Evolutionary conservation across 2,888 invertebrate genomes (phyloP), one percentile per base, ranked within the genome.

Genomic region (Lottia gigantea): DNA sequence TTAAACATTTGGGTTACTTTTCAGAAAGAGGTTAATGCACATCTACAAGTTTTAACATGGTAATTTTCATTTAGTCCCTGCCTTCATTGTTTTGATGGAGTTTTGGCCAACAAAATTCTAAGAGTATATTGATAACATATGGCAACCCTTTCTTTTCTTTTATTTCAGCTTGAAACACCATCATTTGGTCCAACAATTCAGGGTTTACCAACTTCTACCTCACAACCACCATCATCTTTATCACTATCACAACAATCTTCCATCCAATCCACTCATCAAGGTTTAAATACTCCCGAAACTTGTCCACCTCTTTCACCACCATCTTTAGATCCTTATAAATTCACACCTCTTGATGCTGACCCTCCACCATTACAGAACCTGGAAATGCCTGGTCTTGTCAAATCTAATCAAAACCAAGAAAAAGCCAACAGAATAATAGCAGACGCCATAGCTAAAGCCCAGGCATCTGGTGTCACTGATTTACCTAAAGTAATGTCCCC

Each of bases 391-490:
- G 55, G 55, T 19, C 49, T 49, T 16, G 26, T 26, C 47, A 66
- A 46, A 23, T 49, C 49, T 23, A 67, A 64, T 31, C 68, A 64
- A 47, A 69, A 77, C 46, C 83, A 84, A 67, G 82, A 83, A 65
- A 84, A 84, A 47, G 82, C 83, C 0, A 80, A 83, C 73, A 77
- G 80, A 64, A 83, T 84, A 19, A 81, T 83, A 31, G 79, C 81
- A 23, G 83, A 84, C 73, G 84, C 84, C 23, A 80, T 84, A 14
- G 84, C 81, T 1, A 82, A 82, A 62, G 84, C 84, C 6, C 80
- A 83, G 69, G 80, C 82, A 16, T 78, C 74, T 16, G 81, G 81
- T 14, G 71, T 70, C 23, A 71, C 69, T 19, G 72, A 72, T 12
- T 61, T 81, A 23, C 78, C 80, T 23, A 71, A 74, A 26, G 75